Evolutionary conservation across 2,797 vertebrate species (phyloP).

Genomic region (Oreortyx pictus): DNA sequence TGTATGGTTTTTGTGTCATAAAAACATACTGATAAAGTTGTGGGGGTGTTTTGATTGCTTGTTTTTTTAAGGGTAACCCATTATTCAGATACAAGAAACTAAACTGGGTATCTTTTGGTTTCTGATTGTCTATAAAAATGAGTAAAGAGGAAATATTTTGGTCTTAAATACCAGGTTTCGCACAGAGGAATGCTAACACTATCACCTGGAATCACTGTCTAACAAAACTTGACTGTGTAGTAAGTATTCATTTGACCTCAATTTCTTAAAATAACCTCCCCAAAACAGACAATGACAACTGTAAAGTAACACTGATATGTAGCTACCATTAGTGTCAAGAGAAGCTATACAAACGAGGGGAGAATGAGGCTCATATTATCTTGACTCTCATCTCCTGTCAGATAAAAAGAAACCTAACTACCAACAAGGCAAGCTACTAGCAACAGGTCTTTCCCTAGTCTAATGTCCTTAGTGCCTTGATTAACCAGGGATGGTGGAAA

Average conservation of each 20-base stretch:
- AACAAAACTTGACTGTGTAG: background rate
- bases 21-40: background rate
- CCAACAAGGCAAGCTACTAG: slow-evolving; percentile 12
- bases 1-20: background rate
- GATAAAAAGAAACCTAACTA: slow-evolving; percentile 17
- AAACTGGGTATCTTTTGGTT: background rate
- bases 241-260: slow-evolving; percentile 18
- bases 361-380: slow-evolving; percentile 4
- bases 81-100: background rate
- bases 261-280: slow-evolving; percentile 33
- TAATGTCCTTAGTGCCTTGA: background rate
- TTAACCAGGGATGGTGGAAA: slow-evolving; percentile 14
- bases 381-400: slow-evolving; percentile 20
- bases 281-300: slow-evolving; percentile 34
- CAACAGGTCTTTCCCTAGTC: background rate
- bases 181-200: background rate
- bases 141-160: background rate
- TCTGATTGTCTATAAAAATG: background rate
- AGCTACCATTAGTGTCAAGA: slow-evolving; percentile 18
- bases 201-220: background rate
- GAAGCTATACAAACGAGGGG: background rate
- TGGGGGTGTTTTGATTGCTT: too few species aligned
- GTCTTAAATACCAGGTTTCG: background rate
- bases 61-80: background rate
- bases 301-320: slow-evolving; percentile 8